Percentiles rank a stretch among this genome's conserved stretches.
phyloP scores from a whole-genome alignment of 2,797 vertebrate species.

The Ispidina lecontei region DNA sequence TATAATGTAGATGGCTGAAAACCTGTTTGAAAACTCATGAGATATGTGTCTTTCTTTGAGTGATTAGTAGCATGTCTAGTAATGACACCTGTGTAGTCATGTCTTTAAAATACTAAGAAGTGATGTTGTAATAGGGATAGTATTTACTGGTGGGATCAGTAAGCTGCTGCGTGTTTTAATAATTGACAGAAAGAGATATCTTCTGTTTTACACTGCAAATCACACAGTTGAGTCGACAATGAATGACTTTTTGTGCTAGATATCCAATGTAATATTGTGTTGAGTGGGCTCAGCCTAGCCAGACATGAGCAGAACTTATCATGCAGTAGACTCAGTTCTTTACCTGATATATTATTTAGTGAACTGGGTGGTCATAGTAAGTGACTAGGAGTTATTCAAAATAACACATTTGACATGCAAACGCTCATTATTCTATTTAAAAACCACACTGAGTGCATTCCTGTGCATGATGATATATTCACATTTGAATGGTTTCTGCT shows the following conservation, averaged over 20 bases:
- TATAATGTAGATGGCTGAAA: conserved; percentile 60
- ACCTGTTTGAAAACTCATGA: conserved; percentile 60
- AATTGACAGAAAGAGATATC: background rate
- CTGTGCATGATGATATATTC: background rate
- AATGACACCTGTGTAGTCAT: background rate
- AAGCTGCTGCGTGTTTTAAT: background rate
- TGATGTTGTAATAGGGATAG: background rate
- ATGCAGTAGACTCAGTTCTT: background rate
- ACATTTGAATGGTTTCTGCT: conserved; percentile 38
- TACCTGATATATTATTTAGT: conserved; percentile 13
- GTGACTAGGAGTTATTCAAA: background rate
- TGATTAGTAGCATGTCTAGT: background rate
- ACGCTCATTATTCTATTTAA: conserved; percentile 14
- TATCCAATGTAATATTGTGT: background rate
- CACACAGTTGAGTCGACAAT: background rate
- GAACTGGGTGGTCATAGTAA: background rate
- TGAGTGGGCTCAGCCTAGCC: background rate
- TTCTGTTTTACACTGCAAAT: background rate
- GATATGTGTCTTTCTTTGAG: background rate
- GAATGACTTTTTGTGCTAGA: conserved; percentile 10
- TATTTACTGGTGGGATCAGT: background rate
- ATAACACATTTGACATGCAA: background rate
- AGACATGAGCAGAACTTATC: background rate
- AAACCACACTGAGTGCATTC: conserved; percentile 20
- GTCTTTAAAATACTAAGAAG: conserved; percentile 7